Percentiles rank a stretch among this genome's conserved stretches.
phyloP scores from a whole-genome alignment of 2,113 vertebrate species.

The Lampris megalopsis region DNA sequence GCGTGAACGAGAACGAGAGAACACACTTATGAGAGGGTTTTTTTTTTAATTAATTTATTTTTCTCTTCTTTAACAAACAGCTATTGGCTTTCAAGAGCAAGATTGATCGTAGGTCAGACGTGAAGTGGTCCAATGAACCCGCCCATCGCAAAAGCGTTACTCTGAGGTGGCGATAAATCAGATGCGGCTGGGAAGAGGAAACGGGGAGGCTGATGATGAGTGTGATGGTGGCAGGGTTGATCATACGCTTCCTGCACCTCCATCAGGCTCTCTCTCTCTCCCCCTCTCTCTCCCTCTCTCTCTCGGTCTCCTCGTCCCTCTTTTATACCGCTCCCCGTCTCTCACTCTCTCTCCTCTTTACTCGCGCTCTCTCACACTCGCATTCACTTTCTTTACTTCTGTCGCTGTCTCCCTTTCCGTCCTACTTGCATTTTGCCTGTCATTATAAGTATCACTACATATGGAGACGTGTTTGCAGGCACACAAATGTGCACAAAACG shows the following conservation, averaged over 20 bases:
- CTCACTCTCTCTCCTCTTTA: no score
- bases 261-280: constrained; percentile 18
- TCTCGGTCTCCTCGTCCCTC: background rate
- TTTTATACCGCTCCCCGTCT: no score
- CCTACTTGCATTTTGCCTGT: constrained; percentile 1
- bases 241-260: constrained; percentile 25
- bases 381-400: background rate
- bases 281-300: background rate
- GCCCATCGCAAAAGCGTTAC: constrained; percentile 19
- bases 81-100: constrained; percentile 25
- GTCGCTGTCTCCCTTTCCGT: background rate
- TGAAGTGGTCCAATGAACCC: constrained; percentile 33
- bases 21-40: constrained; percentile 27
- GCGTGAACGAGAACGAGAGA: constrained; percentile 15
- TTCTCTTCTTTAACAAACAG: constrained; percentile 26
- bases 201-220: constrained; percentile 19
- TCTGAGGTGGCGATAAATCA: constrained; percentile 36
- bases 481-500: background rate
- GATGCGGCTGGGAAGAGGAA: constrained; percentile 17
- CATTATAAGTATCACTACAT: constrained; percentile 2
- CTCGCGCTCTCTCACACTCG: background rate
- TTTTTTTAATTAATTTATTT: constrained; percentile 3
- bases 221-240: constrained; percentile 13
- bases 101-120: constrained; percentile 36
- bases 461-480: constrained; percentile 5